Base-by-base conservation (phyloP, 2,888 invertebrate genomes). In the Onchidella celtica region DNA sequence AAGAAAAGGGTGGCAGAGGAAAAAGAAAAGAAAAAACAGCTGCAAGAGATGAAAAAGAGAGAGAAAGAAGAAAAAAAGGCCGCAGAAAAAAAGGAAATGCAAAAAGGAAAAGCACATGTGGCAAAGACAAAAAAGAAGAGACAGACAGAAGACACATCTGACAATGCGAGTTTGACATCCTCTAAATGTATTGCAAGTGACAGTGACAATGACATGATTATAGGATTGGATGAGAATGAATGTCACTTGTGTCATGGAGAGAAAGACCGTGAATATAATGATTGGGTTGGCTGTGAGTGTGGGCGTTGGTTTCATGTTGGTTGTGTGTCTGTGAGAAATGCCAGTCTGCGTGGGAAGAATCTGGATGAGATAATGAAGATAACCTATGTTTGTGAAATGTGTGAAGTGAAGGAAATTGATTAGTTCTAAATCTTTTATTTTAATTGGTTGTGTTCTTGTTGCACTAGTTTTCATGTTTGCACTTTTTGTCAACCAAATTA, bases 151-250 rank as follows among this genome's bases (percentile, higher is more conserved):
- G 27, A 24, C 4, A 61, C 61, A 61, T 6, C 14, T 61, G 61
- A 61, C 61, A 61, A 61, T 61, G 61, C 6, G 14, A 61, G 61
- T 61, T 14, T 61, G 61, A 61, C 27, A 61, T 61, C 61, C 21
- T 61, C 61, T 61, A 61, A 61, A 61, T 61, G 61, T 61, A n/a
- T 27, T 24, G 61, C 4, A 4, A 61, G 17, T 17, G 17, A 47
- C 47, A 47, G 47, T 47, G 47, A 47, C 17, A 6, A 61, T 6
- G 61, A 61, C 27, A 61, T 61, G n/a, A n/a, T 14, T 6, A 61
- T 6, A 14, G 6, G 6, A 27, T 6, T 24, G n/a, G 61, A 61
- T 61, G 61, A 61, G 4, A 61, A 47, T 47, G 47, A 11, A 47
- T 47, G 47, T 47, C 17, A 6, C 17, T 6, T 47, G 6, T 47